Percentiles rank a stretch among this genome's conserved stretches.
Conservation (phyloP, 2,797 vertebrate genomes). For the Helicolenus hilgendorfi region DNA sequence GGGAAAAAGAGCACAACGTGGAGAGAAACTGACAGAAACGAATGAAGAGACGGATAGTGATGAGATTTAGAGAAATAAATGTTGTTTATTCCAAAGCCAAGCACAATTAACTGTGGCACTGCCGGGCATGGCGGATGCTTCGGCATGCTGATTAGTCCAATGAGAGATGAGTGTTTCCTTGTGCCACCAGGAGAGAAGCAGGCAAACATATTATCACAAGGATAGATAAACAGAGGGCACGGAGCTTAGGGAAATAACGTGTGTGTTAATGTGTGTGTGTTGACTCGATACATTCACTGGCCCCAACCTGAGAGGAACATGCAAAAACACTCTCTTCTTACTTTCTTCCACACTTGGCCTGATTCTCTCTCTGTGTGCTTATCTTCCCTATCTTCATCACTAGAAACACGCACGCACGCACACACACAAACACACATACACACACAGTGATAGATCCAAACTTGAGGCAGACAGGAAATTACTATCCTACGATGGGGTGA, state of each 20-base stretch:
- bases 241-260: constrained; percentile 49
- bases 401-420: neutral
- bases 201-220: constrained; percentile 81
- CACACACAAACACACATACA: neutral
- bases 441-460: constrained; percentile 20
- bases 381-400: constrained; percentile 24
- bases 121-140: constrained; percentile 83
- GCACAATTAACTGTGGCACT: constrained; percentile 87
- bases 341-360: neutral
- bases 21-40: constrained; percentile 65
- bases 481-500: constrained; percentile 16
- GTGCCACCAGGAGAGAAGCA: constrained; percentile 80
- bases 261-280: neutral
- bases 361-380: neutral
- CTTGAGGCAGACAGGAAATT: constrained; percentile 45
- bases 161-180: constrained; percentile 85
- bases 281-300: neutral
- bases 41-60: constrained; percentile 75
- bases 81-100: constrained; percentile 84
- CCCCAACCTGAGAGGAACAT: constrained; percentile 5
- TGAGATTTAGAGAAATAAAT: constrained; percentile 82
- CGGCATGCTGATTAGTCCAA: constrained; percentile 85
- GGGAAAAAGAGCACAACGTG: neutral
- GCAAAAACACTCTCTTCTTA: constrained; percentile 1
- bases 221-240: constrained; percentile 80